These are phyloP conservation scores for roundworm (Caenorhabditis elegans) DNA, from an alignment of 1,140 invertebrate species.

Conservation along the genomic window WBcel235 BX284602.5:11960001-11960500, in stretches of 20 bases:
- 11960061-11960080: constrained; percentile 16
- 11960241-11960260: constrained; percentile 37
- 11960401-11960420: constrained; percentile 40
- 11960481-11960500: constrained; percentile 10
- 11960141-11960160: not conserved
- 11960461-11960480: constrained; percentile 21
- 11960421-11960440: not conserved
- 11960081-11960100: constrained; percentile 18
- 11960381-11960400: constrained; percentile 31
- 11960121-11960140: constrained; percentile 23
- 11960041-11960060: constrained; percentile 38
- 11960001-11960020: constrained; percentile 14
- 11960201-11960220: constrained; percentile 20
- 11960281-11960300: too few relatives aligned
- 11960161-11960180: constrained; percentile 5
- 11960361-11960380: constrained; percentile 37
- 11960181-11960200: constrained; percentile 37
- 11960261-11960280: too few relatives aligned
- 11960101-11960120: constrained; percentile 29
- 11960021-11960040: constrained; percentile 34
- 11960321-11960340: too few relatives aligned
- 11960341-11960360: constrained; percentile 36
- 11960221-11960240: constrained; percentile 39
- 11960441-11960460: not conserved
- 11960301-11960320: too few relatives aligned